These are phyloP conservation scores for Zosterops japonicus DNA, from an alignment of 2,113 vertebrate genomes.

Conservation along the genomic window DNA sequence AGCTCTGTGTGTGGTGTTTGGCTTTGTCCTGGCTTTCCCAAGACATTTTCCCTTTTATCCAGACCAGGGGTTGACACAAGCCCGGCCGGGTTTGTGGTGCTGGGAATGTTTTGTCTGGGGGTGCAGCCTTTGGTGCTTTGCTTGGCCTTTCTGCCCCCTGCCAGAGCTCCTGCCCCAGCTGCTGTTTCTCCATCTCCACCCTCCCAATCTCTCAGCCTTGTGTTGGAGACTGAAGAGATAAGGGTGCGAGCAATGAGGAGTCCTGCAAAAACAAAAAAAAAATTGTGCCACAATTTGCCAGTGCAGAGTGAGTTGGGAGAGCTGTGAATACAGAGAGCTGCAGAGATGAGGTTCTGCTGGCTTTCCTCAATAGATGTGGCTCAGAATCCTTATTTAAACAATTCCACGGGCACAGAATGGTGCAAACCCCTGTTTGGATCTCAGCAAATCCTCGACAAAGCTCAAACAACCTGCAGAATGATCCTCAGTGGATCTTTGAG, in stretches of 20 bases:
- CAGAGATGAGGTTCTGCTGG: neutral
- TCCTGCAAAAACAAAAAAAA: neutral
- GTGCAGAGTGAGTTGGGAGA: neutral
- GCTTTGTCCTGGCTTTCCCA: neutral
- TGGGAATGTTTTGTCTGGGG: neutral
- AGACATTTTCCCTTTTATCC: neutral
- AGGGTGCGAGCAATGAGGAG: neutral
- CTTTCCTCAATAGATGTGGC: rapidly evolving
- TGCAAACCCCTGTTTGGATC: neutral
- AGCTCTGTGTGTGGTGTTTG: neutral
- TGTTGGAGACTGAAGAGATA: neutral
- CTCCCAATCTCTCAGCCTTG: neutral
- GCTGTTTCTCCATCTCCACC: neutral
- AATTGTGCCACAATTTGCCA: neutral
- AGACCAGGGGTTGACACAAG: neutral
- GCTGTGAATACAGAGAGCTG: neutral
- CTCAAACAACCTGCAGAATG: neutral
- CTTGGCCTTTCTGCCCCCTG: neutral
- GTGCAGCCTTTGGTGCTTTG: neutral
- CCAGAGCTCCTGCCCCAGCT: neutral
- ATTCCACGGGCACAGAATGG: rapidly evolving
- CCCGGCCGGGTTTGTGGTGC: neutral
- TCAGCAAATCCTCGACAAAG: neutral
- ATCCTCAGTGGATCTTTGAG: neutral
- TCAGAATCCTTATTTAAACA: neutral